Conservation (phyloP, 2,113 vertebrate species). For the Strigops habroptila region DNA sequence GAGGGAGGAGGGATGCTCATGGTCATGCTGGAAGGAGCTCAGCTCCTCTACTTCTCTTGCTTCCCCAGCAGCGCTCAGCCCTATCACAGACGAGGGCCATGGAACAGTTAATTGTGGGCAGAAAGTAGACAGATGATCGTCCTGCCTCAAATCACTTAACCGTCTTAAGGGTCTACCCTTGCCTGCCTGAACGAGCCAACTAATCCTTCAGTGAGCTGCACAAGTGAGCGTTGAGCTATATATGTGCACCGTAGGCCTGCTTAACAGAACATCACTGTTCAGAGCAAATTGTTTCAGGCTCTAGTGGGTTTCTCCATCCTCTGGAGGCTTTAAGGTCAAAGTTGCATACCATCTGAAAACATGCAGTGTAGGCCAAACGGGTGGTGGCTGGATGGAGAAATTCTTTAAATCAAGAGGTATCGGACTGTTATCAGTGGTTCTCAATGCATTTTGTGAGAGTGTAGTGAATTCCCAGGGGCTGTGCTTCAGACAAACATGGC, state of each 20-base stretch:
- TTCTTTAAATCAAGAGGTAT: not conserved
- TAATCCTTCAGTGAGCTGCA: slow-evolving; percentile 8
- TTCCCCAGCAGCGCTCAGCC: not conserved
- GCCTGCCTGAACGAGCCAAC: not conserved
- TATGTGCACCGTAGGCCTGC: rapidly evolving
- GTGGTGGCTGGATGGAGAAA: not conserved
- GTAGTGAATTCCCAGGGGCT: not conserved
- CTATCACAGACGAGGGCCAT: not conserved
- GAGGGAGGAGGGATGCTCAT: not conserved
- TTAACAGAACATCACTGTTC: not conserved
- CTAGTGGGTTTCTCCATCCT: not conserved
- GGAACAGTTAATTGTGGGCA: slow-evolving; percentile 37
- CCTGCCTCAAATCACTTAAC: slow-evolving; percentile 60
- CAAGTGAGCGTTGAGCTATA: not conserved
- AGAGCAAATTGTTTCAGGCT: not conserved
- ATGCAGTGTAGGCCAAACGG: not conserved
- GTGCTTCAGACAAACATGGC: not conserved
- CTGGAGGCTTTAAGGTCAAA: not conserved
- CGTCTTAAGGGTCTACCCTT: slow-evolving; percentile 53
- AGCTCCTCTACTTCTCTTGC: not conserved
- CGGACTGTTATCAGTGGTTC: not conserved
- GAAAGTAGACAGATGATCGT: slow-evolving; percentile 32
- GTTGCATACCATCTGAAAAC: not conserved
- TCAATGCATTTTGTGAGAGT: not conserved
- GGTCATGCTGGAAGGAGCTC: not conserved